Base-by-base conservation (phyloP, 2,888 invertebrate genomes). In the Eutolmus rufibarbis region DNA sequence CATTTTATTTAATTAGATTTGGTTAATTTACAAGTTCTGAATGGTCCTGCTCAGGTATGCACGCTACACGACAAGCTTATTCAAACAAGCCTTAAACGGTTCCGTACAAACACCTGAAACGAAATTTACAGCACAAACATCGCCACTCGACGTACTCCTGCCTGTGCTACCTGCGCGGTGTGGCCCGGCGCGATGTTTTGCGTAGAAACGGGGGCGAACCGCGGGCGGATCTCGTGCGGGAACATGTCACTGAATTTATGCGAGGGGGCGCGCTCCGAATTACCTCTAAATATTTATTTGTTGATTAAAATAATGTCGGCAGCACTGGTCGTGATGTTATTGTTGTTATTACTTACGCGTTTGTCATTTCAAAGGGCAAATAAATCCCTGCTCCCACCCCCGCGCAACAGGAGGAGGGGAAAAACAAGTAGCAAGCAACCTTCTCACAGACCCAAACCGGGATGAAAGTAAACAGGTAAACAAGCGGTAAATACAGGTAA, bases 241-340 rank as follows among this genome's bases (percentile, higher is more conserved):
- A 57, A 82, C 82, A 82, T 82, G 57, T 57, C 82, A 16, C 57
- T 57, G 23, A 82, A 82, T 82, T 57, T 57, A 82, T 82, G 28
- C 57, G 57, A 66, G 57, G n/a, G 37, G 66, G n/a, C 28, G 12
- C 74, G 7, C 43, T 74, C 74, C n/a, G 34, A 85, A 74, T 85
- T 74, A 81, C 46, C 37, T 74, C 88, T 81, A 76, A 86, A 88
- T 88, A 81, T 88, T 87, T 86, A 87, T 87, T 40, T 86, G 86
- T 88, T 88, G 88, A 88, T 86, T 86, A 86, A 88, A 86, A 86
- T 87, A 77, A 87, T 86, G 86, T 66, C 74, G 79, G 86, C 46
- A 46, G 57, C 9, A 43, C 66, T 76, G 79, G 74, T 74, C 81
- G 43, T 46, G 28, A 85, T 84, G 84, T 74, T 82, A 85, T 85